A percentile compares a stretch with the other conserved stretches of the same genome.
phyloP scores from a whole-genome alignment of 2,888 invertebrate species.

The Podabrus alpinus region DNA sequence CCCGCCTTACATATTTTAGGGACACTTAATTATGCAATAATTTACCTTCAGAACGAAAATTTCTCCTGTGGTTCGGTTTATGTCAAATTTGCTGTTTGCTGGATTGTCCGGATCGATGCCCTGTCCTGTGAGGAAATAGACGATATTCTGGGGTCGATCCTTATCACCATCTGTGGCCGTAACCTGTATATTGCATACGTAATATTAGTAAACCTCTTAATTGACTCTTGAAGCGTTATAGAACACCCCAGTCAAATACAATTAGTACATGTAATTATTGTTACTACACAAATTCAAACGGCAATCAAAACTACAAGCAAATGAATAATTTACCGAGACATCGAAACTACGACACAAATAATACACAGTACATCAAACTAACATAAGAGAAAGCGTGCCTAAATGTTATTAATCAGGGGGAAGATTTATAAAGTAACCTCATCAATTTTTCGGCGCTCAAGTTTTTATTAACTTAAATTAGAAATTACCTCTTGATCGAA shows the following conservation, averaged over 20 bases:
- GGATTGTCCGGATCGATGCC: constrained; percentile 95
- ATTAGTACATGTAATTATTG: not conserved
- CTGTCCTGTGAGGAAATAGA: constrained; percentile 93
- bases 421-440: not conserved
- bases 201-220: constrained; percentile 19
- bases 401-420: not conserved
- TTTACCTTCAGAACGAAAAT: constrained; percentile 92
- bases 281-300: not conserved
- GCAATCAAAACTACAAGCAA: not conserved
- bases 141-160: constrained; percentile 92
- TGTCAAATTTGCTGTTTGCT: constrained; percentile 94
- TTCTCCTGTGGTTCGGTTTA: constrained; percentile 92
- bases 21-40: constrained; percentile 29
- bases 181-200: constrained; percentile 65
- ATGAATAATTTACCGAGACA: not conserved
- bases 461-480: not conserved
- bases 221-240: constrained; percentile 22
- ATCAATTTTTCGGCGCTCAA: not conserved
- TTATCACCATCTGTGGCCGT: constrained; percentile 95
- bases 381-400: not conserved
- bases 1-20: not conserved
- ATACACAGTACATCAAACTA: not conserved
- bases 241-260: constrained; percentile 15
- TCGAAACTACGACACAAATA: not conserved
- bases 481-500: not conserved